Percentiles rank a stretch among this genome's conserved stretches.
Evolutionary conservation across 2,113 vertebrate genomes (phyloP).

Genomic region (Phyllostomus hastatus): DNA sequence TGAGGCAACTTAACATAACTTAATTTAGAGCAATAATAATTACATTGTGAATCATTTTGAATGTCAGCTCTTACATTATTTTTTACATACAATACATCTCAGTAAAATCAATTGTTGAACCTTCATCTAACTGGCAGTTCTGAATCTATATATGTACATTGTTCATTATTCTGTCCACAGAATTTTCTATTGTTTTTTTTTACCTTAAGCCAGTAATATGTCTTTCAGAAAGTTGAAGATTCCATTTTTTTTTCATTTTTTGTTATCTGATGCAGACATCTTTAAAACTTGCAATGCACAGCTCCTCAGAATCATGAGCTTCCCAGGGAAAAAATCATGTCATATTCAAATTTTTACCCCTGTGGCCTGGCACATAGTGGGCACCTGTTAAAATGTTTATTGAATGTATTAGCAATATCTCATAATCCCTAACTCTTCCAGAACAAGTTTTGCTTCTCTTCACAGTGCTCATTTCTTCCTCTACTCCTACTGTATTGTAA

Average conservation of each 20-base stretch:
- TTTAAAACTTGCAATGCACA: not conserved
- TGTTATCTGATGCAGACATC: not conserved
- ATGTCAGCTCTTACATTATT: conserved; percentile 13
- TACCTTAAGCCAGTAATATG: not conserved
- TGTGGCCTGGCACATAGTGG: not conserved
- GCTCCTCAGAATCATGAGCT: not conserved
- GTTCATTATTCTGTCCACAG: not conserved
- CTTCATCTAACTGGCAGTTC: not conserved
- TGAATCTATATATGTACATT: not conserved
- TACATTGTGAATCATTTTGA: not conserved
- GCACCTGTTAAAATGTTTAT: not conserved
- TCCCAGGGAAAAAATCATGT: not conserved
- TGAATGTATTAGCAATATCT: not conserved
- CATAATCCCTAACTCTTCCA: not conserved
- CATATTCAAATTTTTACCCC: not conserved
- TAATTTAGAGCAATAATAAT: not conserved
- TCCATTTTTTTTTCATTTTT: not conserved
- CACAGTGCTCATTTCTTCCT: not conserved
- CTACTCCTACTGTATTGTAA: not conserved
- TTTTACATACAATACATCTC: conserved; percentile 14
- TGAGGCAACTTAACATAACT: not conserved
- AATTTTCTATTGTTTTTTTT: not conserved
- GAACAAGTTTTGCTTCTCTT: conserved; percentile 37
- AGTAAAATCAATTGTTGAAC: conserved; percentile 30
- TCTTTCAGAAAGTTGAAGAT: not conserved